Evolutionary conservation across 2,797 vertebrate genomes (phyloP), one percentile per base, ranked within the genome.

Genomic region (Malurus leucopterus): DNA sequence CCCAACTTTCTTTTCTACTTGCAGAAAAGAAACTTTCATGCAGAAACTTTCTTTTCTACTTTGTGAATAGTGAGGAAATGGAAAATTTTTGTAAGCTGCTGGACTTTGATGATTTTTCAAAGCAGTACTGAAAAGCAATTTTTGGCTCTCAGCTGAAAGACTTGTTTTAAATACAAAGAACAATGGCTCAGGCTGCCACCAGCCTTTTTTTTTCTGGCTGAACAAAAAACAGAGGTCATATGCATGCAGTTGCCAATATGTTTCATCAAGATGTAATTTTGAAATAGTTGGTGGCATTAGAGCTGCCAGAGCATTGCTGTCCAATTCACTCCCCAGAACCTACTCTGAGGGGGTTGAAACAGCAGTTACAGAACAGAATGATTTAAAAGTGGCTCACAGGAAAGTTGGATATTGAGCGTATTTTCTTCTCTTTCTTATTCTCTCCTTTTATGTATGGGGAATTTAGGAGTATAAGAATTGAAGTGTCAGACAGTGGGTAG

Each of bases 161-260:
- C 22, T 87, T 59, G 18, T 72, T 94, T 91, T 89, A 89, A 94
- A 85, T 72, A 74, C 78, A 69, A 85, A 86, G 81, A 89, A 79
- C 86, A 94, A 74, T n/a, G 30, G 61, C 54, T 84, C 68, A 54
- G 64, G 72, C 81, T 86, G 64, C 76, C 76, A 90, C 88, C 44
- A 86, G 62, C 69, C 54, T 72, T 46, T 63, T 49, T 59, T 73
- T 51, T 62, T 70, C 50, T 67, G 5, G 4, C 49, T 73, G 64
- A 76, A 73, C 69, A 62, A 41, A 79, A 84, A 90, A 30, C n/a
- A 71, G 54, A 67, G 88, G 70, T 74, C 69, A 43, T 6, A 46
- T 43, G 34, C 59, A n/a, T 2, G 2, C 23, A 40, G 53, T 83
- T 90, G 75, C 86, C 86, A 91, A 55, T 40, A 14, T 4, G 27